Percentiles rank a stretch among this genome's conserved stretches.
phyloP scores from a whole-genome alignment of 1,140 invertebrate genomes.

The Phortica variegata region DNA sequence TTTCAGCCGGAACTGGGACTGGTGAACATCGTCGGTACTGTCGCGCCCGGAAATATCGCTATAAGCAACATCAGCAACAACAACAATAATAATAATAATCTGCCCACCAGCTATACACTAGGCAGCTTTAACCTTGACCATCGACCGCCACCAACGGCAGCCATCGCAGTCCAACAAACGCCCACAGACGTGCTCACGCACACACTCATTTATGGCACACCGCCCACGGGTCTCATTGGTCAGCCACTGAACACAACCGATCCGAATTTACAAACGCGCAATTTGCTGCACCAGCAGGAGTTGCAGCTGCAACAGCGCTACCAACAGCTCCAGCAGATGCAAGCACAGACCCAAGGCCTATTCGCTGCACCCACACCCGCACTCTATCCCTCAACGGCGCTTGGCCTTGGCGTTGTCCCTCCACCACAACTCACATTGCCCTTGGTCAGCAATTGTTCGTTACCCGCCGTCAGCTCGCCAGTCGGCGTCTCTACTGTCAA shows the following conservation, averaged over 20 bases:
- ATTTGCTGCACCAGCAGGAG: constrained; percentile 47
- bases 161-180: constrained; percentile 20
- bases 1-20: constrained; percentile 55
- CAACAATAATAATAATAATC: constrained; percentile 12
- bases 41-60: no score
- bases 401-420: constrained; percentile 30
- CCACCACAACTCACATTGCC: no score
- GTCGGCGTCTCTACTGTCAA: constrained; percentile 18
- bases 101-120: background rate
- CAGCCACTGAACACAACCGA: constrained; percentile 37
- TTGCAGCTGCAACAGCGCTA: constrained; percentile 49
- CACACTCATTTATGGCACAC: constrained; percentile 50
- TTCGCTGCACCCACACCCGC: constrained; percentile 31
- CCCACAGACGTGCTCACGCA: constrained; percentile 47
- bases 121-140: constrained; percentile 9
- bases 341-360: constrained; percentile 48
- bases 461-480: constrained; percentile 24
- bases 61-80: constrained; percentile 35
- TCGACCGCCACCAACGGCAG: constrained; percentile 11
- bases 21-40: constrained; percentile 53
- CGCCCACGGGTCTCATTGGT: constrained; percentile 27
- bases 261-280: constrained; percentile 28
- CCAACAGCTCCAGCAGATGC: constrained; percentile 48
- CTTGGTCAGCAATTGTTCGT: no score
- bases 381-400: constrained; percentile 24